phyloP scores from a whole-genome alignment of 2,888 invertebrate species.

The Melolontha melolontha region DNA sequence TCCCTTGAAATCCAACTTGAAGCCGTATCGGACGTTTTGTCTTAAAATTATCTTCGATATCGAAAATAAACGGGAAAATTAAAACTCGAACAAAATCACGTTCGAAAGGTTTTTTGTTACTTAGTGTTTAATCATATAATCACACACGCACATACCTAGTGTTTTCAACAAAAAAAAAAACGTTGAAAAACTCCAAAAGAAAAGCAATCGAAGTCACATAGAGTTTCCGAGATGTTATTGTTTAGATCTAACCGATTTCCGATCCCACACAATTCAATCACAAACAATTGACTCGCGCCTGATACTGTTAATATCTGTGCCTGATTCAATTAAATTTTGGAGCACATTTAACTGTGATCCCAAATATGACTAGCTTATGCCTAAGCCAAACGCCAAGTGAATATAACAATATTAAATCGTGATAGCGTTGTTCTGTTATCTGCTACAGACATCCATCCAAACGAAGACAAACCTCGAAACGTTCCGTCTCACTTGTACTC shows the following conservation, averaged over 20 bases:
- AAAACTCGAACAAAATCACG: not conserved
- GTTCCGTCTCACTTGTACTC: constrained; percentile 42
- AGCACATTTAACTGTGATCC: constrained; percentile 64
- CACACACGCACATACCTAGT: constrained; percentile 30
- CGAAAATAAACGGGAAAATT: constrained; percentile 8
- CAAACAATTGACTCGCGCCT: constrained; percentile 63
- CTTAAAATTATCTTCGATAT: constrained; percentile 9
- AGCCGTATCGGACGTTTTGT: constrained; percentile 64
- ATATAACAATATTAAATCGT: constrained; percentile 68
- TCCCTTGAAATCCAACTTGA: constrained; percentile 89
- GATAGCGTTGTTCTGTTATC: constrained; percentile 67
- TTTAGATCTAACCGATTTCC: constrained; percentile 32
- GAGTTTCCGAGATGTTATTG: constrained; percentile 36
- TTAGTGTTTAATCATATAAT: constrained; percentile 12
- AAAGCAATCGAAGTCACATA: constrained; percentile 20
- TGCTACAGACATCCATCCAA: constrained; percentile 56
- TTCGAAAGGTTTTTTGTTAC: not conserved
- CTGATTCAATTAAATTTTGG: constrained; percentile 67
- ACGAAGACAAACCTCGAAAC: constrained; percentile 45
- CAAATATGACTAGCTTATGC: constrained; percentile 67
- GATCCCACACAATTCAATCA: constrained; percentile 55
- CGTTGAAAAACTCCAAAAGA: constrained; percentile 4
- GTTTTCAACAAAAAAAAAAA: constrained; percentile 15
- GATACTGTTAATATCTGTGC: constrained; percentile 68
- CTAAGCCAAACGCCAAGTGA: constrained; percentile 67